These are phyloP conservation scores for Teleogryllus oceanicus DNA, from an alignment of 2,888 invertebrate species.

Conservation along the genomic window DNA sequence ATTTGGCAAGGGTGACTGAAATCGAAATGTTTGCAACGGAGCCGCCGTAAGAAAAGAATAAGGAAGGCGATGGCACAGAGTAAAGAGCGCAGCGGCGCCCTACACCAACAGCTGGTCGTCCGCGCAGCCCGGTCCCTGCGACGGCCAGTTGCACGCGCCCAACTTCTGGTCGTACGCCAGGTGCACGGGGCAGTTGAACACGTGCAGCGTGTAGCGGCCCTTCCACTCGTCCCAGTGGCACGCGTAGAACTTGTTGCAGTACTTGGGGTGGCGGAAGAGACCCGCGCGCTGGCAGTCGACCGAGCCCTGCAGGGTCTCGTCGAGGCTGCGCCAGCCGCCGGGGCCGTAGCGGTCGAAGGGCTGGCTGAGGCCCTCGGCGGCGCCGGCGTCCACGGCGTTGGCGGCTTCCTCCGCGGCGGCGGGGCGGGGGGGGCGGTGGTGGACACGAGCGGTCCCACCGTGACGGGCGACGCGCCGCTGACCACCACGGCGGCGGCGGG, in stretches of 20 bases:
- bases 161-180: conserved; percentile 70
- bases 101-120: conserved; percentile 64
- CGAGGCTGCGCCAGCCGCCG: conserved; percentile 58
- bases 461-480: background rate
- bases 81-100: background rate
- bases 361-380: conserved; percentile 41
- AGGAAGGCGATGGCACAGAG: background rate
- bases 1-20: too few relatives aligned
- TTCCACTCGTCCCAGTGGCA: conserved; percentile 77
- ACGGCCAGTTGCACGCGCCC: conserved; percentile 81
- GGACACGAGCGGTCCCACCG: background rate
- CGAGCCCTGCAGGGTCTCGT: conserved; percentile 56
- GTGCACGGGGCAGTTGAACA: conserved; percentile 75
- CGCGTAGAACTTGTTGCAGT: conserved; percentile 78
- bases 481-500: background rate
- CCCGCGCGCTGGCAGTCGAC: conserved; percentile 54
- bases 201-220: conserved; percentile 68
- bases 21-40: too few relatives aligned
- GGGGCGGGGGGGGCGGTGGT: conserved; percentile 38
- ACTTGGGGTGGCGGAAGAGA: conserved; percentile 64
- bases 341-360: conserved; percentile 59
- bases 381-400: conserved; percentile 41
- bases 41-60: background rate
- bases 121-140: conserved; percentile 72
- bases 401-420: conserved; percentile 37